Evolutionary conservation across 2,113 vertebrate species (phyloP).

Genomic region (Ceyx cyanopectus): DNA sequence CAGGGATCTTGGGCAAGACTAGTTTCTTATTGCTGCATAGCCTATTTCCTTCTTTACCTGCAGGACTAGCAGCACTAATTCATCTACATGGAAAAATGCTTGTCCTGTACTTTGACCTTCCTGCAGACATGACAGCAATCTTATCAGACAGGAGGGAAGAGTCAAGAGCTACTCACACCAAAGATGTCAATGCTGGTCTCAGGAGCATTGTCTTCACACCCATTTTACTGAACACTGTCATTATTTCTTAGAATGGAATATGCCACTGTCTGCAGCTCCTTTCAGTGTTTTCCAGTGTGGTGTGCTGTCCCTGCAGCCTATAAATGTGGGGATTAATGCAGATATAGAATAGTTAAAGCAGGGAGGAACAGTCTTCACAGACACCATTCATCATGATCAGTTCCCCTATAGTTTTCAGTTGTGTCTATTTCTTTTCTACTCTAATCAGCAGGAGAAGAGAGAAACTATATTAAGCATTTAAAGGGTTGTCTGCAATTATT

Average conservation of each 20-base stretch:
- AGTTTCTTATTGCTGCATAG: neutral
- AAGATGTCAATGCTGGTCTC: neutral
- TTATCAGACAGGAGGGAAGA: neutral
- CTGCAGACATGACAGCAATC: neutral
- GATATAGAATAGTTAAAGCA: neutral
- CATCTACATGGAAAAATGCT: neutral
- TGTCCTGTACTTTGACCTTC: neutral
- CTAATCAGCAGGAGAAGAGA: neutral
- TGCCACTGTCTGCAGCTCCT: neutral
- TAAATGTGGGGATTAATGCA: neutral
- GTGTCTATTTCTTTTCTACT: neutral
- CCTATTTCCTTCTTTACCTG: neutral
- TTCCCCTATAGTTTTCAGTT: neutral
- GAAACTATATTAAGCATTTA: neutral
- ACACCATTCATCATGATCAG: neutral
- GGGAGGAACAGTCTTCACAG: neutral
- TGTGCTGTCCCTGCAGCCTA: neutral
- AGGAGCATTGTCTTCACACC: neutral
- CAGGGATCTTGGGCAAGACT: neutral
- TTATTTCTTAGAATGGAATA: neutral
- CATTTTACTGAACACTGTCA: neutral
- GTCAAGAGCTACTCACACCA: neutral
- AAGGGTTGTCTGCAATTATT: slow-evolving; percentile 28
- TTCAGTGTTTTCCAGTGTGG: neutral
- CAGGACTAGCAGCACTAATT: neutral